Conservation (phyloP, 35 echinoderm and acorn worm species). For the Anneissia japonica region DNA sequence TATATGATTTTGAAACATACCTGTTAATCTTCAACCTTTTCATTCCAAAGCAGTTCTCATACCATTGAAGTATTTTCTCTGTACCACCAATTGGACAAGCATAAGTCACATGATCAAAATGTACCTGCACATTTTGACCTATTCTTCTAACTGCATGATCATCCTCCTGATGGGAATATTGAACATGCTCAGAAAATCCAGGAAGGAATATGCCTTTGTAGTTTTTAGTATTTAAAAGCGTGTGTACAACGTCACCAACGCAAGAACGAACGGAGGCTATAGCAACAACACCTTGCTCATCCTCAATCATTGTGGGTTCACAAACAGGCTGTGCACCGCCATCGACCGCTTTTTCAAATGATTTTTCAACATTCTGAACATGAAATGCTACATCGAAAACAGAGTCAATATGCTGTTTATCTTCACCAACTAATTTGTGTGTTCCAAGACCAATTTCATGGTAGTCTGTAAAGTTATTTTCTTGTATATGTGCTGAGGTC, state of each 20-base stretch:
- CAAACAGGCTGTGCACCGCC: slow-evolving; percentile 55
- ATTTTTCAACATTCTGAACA: slow-evolving; percentile 49
- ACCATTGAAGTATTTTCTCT: slow-evolving; percentile 53
- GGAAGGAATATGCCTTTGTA: slow-evolving; percentile 81
- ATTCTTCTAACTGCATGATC: neutral
- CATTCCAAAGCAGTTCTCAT: slow-evolving; percentile 86
- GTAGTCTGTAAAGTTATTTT: neutral
- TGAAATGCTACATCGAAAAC: slow-evolving; percentile 91
- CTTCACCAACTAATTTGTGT: neutral
- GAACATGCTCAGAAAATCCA: slow-evolving; percentile 24
- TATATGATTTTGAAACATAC: too few species aligned
- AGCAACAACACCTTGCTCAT: slow-evolving; percentile 31
- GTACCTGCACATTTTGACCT: slow-evolving; percentile 10
- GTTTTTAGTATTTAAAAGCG: slow-evolving; percentile 51
- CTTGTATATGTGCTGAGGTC: neutral
- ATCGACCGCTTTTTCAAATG: slow-evolving; percentile 36
- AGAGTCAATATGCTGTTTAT: slow-evolving; percentile 12
- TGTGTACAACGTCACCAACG: slow-evolving; percentile 85
- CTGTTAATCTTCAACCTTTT: slow-evolving; percentile 73
- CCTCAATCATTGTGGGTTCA: slow-evolving; percentile 31
- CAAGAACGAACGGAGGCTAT: slow-evolving; percentile 69
- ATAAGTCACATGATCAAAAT: slow-evolving; percentile 94
- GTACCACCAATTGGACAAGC: slow-evolving; percentile 56
- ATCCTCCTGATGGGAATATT: neutral
- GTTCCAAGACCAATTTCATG: neutral